phyloP scores from a whole-genome alignment of 2,888 invertebrate genomes.

The Phania funesta region DNA sequence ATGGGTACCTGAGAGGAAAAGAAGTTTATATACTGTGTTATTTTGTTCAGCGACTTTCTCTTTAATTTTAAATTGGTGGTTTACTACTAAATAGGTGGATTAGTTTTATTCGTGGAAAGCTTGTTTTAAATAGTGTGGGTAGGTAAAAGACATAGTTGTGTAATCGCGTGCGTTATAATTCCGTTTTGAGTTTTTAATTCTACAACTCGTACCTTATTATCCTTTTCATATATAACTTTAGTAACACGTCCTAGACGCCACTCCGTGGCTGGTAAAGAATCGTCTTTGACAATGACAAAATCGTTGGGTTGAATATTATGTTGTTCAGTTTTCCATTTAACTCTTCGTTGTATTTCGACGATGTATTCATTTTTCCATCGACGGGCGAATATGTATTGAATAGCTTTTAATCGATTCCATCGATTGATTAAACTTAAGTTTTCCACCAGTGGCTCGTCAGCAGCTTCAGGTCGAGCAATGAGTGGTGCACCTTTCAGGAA shows the following conservation, averaged over 20 bases:
- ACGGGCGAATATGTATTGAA: too few species aligned
- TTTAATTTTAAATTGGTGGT: too few species aligned
- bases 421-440: neutral
- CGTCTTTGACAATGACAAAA: neutral
- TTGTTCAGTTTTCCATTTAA: neutral
- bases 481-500: neutral
- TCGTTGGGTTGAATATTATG: too few species aligned
- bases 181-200: neutral
- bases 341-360: neutral
- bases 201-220: neutral
- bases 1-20: too few species aligned
- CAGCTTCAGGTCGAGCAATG: neutral
- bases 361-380: too few species aligned
- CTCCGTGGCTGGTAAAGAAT: too few species aligned
- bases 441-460: neutral
- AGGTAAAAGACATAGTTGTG: neutral
- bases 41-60: too few species aligned
- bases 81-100: too few species aligned
- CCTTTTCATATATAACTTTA: neutral
- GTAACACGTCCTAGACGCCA: too few species aligned
- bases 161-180: neutral
- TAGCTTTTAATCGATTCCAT: neutral
- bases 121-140: too few species aligned
- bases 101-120: too few species aligned
- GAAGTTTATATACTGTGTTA: too few species aligned